Percentiles rank a stretch among this genome's conserved stretches.
These are phyloP conservation scores for Trachelus stipa DNA, from an alignment of 2,888 invertebrate species.

Conservation along the genomic window DNA sequence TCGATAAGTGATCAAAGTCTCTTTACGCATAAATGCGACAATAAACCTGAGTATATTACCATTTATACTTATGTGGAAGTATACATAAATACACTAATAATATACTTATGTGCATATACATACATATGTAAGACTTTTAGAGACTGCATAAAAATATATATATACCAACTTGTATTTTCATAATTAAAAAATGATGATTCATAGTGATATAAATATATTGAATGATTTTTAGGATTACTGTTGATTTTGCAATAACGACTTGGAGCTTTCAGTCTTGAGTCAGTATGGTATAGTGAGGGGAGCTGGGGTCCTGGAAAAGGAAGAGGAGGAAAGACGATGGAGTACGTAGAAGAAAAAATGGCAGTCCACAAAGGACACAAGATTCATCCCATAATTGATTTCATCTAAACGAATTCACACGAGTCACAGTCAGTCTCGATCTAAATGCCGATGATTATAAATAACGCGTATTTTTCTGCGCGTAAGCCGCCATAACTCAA, in stretches of 20 bases:
- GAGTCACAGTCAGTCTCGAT: not conserved
- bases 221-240: no score
- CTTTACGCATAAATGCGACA: not conserved
- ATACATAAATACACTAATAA: no score
- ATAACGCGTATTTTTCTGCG: not conserved
- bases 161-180: no score
- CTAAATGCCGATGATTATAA: not conserved
- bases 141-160: no score
- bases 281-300: not conserved
- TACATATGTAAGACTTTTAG: no score
- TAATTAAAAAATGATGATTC: no score
- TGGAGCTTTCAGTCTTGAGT: not conserved
- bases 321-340: not conserved
- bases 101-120: no score
- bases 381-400: not conserved
- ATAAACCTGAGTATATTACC: not conserved
- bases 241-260: not conserved
- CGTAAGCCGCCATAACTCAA: not conserved
- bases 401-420: not conserved
- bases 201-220: no score
- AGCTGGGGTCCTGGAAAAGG: not conserved
- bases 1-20: not conserved
- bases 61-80: not conserved
- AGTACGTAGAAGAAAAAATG: not conserved
- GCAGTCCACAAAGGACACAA: not conserved